Percentiles rank a stretch among this genome's conserved stretches.
These are phyloP conservation scores for Macropus fuliginosus DNA, from an alignment of 2,797 vertebrate species.

Conservation along the genomic window DNA sequence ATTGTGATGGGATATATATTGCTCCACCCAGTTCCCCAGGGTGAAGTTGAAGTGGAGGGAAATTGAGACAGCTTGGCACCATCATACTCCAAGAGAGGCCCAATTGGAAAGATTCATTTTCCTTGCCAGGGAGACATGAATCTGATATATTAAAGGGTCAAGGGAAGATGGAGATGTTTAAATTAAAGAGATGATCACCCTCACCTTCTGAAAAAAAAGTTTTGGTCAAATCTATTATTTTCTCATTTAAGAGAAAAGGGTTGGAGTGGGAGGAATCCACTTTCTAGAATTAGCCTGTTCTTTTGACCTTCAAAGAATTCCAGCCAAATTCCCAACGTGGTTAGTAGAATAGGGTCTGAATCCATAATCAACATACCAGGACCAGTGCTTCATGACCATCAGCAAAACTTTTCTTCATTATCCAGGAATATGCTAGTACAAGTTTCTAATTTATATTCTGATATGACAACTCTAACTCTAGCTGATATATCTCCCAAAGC, in stretches of 20 bases:
- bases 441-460: not conserved
- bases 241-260: not conserved
- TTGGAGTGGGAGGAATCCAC: not conserved
- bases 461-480: not conserved
- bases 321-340: not conserved
- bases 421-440: not conserved
- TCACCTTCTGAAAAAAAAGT: not conserved
- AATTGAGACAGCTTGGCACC: constrained; percentile 53
- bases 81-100: constrained; percentile 19
- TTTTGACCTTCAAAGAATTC: not conserved
- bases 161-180: not conserved
- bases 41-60: constrained; percentile 9
- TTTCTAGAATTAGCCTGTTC: not conserved
- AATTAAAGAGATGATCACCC: not conserved
- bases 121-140: constrained; percentile 50
- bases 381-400: not conserved
- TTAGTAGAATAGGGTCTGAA: not conserved
- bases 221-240: not conserved
- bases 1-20: constrained; percentile 43
- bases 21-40: constrained; percentile 42
- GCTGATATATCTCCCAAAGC: not conserved
- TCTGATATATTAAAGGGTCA: constrained; percentile 26
- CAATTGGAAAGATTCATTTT: not conserved
- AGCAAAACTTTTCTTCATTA: constrained; percentile 5
- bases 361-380: not conserved